These are phyloP conservation scores for Drosophila kanapiae DNA, from an alignment of 1,140 invertebrate species.

Conservation along the genomic window DNA sequence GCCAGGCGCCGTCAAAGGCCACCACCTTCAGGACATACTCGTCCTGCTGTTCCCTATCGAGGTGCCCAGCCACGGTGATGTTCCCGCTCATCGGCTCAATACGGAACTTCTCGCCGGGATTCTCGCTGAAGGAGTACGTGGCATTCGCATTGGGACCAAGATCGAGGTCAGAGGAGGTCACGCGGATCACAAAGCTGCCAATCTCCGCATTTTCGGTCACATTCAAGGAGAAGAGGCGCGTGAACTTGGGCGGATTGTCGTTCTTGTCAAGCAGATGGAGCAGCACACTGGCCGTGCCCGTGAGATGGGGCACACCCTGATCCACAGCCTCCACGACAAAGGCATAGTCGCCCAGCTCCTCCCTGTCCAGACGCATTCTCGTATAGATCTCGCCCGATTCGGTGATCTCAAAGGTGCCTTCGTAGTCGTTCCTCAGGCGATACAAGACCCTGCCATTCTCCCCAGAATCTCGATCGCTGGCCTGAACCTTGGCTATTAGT, in stretches of 20 bases:
- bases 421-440: conserved; percentile 90
- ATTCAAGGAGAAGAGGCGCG: conserved; percentile 95
- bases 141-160: conserved; percentile 95
- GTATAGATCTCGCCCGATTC: conserved; percentile 94
- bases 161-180: conserved; percentile 96
- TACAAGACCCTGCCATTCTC: conserved; percentile 94
- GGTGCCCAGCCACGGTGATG: conserved; percentile 93
- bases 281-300: conserved; percentile 93
- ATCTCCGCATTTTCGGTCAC: conserved; percentile 98
- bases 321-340: conserved; percentile 95
- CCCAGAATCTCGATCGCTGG: conserved; percentile 94
- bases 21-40: conserved; percentile 95
- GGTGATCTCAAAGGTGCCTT: conserved; percentile 93
- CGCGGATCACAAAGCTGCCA: conserved; percentile 95
- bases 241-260: conserved; percentile 97
- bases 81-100: conserved; percentile 96
- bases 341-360: conserved; percentile 93
- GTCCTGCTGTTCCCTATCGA: conserved; percentile 96
- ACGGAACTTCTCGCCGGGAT: conserved; percentile 94
- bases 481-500: conserved; percentile 91
- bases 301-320: conserved; percentile 92
- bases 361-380: conserved; percentile 93
- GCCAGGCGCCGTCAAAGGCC: conserved; percentile 95
- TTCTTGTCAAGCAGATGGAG: conserved; percentile 96
- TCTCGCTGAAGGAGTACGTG: conserved; percentile 94